A percentile compares a stretch with the other conserved stretches of the same genome.
phyloP scores from a whole-genome alignment of 2,797 vertebrate genomes.

The Galaxias olidus region DNA sequence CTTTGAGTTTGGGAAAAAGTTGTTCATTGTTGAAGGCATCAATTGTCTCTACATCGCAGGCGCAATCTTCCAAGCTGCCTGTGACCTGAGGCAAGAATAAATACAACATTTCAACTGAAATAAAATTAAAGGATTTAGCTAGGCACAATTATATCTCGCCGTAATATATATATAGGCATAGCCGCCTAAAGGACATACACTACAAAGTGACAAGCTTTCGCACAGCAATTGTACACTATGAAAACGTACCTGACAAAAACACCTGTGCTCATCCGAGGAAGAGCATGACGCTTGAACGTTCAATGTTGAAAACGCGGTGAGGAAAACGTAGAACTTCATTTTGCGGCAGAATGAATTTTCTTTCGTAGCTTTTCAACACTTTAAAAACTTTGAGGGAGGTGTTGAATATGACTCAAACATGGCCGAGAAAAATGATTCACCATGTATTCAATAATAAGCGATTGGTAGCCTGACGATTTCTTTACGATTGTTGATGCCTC shows the following conservation, averaged over 20 bases:
- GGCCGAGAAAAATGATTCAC: not conserved
- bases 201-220: not conserved
- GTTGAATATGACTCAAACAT: not conserved
- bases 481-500: conserved; percentile 45
- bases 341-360: not conserved
- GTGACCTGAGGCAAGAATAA: conserved; percentile 74
- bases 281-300: conserved; percentile 25
- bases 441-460: not conserved
- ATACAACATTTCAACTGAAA: no score
- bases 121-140: no score
- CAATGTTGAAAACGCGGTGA: conserved; percentile 1
- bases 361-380: not conserved
- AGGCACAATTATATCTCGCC: no score
- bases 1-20: conserved; percentile 84
- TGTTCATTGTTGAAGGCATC: conserved; percentile 87
- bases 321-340: conserved; percentile 37
- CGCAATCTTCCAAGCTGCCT: conserved; percentile 88
- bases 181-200: no score
- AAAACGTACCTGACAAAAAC: conserved; percentile 82
- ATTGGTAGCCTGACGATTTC: conserved; percentile 7
- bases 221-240: not conserved
- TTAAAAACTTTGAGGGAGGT: not conserved
- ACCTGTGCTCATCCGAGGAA: conserved; percentile 65
- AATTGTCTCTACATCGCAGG: conserved; percentile 93
- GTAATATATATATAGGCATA: no score